Base-by-base conservation (phyloP, 1,140 invertebrate genomes). In the Cydia fagiglandana region DNA sequence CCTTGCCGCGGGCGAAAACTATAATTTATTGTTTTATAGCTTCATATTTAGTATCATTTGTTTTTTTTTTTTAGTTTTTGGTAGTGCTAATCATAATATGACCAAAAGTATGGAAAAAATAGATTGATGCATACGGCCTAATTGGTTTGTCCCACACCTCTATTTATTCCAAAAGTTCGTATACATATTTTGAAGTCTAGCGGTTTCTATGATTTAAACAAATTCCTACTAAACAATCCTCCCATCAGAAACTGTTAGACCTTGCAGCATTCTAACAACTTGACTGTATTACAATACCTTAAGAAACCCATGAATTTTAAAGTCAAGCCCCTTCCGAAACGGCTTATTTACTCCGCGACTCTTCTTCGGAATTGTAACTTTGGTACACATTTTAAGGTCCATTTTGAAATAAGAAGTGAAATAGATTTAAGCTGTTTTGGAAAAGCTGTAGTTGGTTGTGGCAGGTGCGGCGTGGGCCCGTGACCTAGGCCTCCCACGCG, bases 401-500 rank as follows among this genome's bases (percentile, higher is more conserved):
- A 61, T 20, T 61, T 12, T 61, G 56, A 24, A 61, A 2, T 61
- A 12, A 12, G 7, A 24, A 24, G 7, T 61, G 1, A 24, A 10
- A 61, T 24, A 61, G 50, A 17, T 17, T 20, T 24, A 61, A n/a
- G 56, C n/a, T 61, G 56, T 61, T 10, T 20, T 61, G 20, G 20
- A 24, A 24, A 10, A 24, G 20, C n/a, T 10, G 56, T 20, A 10
- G 4, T 7, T 7, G n/a, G n/a, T 24, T 24, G 56, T n/a, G 17
- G 34, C 66, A 70, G 66, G 66, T 70, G 66, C 30, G 38, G 66
- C 66, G 66, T 70, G 66, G 66, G 66, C 66, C 34, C 64, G 34
- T 41, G 66, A 70, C 66, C 66, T 70, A 70, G 66, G 66, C 34
- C 66, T 34, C 66, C 66, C 34, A 70, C 66, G 28, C 66, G 64